phyloP scores from a whole-genome alignment of 2,888 invertebrate genomes.

The Drosophila putrida region DNA sequence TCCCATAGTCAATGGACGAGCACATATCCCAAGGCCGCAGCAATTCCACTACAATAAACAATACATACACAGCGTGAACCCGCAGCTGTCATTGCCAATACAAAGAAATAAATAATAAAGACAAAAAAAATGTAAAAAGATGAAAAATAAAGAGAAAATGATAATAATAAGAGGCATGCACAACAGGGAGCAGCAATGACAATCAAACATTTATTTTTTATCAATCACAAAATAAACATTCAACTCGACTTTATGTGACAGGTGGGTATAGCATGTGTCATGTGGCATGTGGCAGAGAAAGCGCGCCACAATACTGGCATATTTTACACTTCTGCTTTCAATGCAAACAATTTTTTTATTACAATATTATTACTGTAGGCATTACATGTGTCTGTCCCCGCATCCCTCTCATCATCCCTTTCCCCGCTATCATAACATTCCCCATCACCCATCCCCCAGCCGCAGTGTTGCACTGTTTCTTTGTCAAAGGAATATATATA shows the following conservation, averaged over 20 bases:
- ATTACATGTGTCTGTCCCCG: slow-evolving; percentile 21
- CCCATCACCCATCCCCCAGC: not conserved
- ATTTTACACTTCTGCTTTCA: slow-evolving; percentile 74
- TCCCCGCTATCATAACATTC: not conserved
- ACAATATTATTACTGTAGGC: slow-evolving; percentile 62
- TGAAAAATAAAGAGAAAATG: slow-evolving; percentile 35
- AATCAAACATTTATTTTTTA: slow-evolving; percentile 73
- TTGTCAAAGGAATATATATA: slow-evolving; percentile 29
- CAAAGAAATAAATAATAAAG: slow-evolving; percentile 28
- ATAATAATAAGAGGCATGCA: slow-evolving; percentile 43
- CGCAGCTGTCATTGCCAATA: slow-evolving; percentile 63
- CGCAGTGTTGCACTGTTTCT: not conserved
- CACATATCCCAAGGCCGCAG: slow-evolving; percentile 47
- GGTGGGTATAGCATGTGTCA: slow-evolving; percentile 2
- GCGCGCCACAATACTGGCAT: slow-evolving; percentile 49
- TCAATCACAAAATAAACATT: slow-evolving; percentile 79
- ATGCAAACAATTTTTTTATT: slow-evolving; percentile 69
- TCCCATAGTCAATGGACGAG: slow-evolving; percentile 32
- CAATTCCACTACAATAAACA: slow-evolving; percentile 45
- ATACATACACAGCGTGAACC: slow-evolving; percentile 18
- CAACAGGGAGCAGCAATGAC: slow-evolving; percentile 41
- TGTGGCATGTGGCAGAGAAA: slow-evolving; percentile 4
- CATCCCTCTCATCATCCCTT: not conserved
- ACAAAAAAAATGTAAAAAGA: slow-evolving; percentile 20
- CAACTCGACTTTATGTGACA: slow-evolving; percentile 56